A percentile compares a stretch with the other conserved stretches of the same genome.
phyloP scores from a whole-genome alignment of 2,888 invertebrate species.

The Podotricha telesiphe region DNA sequence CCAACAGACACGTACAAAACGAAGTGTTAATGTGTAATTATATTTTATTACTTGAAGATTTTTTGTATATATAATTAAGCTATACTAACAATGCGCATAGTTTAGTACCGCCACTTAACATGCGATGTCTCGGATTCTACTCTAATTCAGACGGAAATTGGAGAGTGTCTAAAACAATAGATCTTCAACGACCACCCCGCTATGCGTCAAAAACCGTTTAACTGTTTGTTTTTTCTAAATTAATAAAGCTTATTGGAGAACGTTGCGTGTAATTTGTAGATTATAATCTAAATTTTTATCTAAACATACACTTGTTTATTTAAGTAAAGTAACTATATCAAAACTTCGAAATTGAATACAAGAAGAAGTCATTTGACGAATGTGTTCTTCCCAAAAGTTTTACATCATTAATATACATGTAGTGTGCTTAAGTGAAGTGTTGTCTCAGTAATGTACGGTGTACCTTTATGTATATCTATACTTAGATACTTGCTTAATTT shows the following conservation, averaged over 20 bases:
- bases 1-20: neutral
- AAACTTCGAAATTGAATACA: slow-evolving; percentile 43
- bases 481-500: neutral
- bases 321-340: slow-evolving; percentile 37
- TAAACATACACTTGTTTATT: neutral
- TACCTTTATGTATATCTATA: neutral
- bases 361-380: slow-evolving; percentile 30
- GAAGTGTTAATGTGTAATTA: neutral
- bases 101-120: too few species aligned
- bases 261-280: neutral
- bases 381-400: slow-evolving; percentile 31
- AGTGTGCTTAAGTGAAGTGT: neutral
- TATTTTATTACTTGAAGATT: neutral
- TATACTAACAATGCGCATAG: too few species aligned
- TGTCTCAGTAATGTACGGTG: neutral
- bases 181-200: too few species aligned
- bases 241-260: neutral
- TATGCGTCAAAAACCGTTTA: neutral
- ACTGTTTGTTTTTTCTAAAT: neutral
- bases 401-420: slow-evolving; percentile 43
- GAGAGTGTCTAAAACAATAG: too few species aligned
- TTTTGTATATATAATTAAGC: too few species aligned
- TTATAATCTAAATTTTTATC: neutral
- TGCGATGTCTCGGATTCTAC: too few species aligned
- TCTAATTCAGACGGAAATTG: too few species aligned